These are phyloP conservation scores for Rhamphomyia laevipes DNA, from an alignment of 2,888 invertebrate genomes.

Conservation along the genomic window DNA sequence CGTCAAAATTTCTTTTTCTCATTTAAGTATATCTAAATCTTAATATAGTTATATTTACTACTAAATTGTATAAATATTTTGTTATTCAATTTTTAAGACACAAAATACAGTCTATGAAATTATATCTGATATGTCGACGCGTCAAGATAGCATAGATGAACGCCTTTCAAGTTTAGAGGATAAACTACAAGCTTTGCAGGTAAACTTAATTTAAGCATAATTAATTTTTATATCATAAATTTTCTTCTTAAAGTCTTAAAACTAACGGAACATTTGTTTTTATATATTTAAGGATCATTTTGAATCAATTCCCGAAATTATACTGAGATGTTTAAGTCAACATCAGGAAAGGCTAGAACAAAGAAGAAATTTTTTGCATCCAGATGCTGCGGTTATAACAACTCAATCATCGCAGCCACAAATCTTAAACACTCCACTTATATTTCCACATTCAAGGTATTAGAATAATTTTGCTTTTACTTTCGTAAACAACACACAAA, in stretches of 20 bases:
- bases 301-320: constrained; percentile 71
- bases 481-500: no score
- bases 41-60: no score
- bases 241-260: not conserved
- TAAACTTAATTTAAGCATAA: no score
- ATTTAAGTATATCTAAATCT: no score
- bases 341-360: constrained; percentile 75
- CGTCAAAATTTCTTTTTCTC: no score
- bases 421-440: constrained; percentile 38
- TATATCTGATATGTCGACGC: constrained; percentile 91
- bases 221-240: not conserved
- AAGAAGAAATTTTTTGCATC: constrained; percentile 74
- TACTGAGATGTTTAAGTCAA: constrained; percentile 60
- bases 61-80: no score
- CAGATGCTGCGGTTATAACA: constrained; percentile 65
- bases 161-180: constrained; percentile 87
- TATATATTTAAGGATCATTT: constrained; percentile 60
- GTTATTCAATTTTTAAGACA: constrained; percentile 57
- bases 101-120: constrained; percentile 97
- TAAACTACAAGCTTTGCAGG: constrained; percentile 73
- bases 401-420: constrained; percentile 37
- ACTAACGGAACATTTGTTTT: not conserved
- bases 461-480: no score
- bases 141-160: constrained; percentile 89
- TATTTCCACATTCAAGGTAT: constrained; percentile 50